Conservation (phyloP, 2,113 vertebrate genomes). For the Nycticorax nycticorax region DNA sequence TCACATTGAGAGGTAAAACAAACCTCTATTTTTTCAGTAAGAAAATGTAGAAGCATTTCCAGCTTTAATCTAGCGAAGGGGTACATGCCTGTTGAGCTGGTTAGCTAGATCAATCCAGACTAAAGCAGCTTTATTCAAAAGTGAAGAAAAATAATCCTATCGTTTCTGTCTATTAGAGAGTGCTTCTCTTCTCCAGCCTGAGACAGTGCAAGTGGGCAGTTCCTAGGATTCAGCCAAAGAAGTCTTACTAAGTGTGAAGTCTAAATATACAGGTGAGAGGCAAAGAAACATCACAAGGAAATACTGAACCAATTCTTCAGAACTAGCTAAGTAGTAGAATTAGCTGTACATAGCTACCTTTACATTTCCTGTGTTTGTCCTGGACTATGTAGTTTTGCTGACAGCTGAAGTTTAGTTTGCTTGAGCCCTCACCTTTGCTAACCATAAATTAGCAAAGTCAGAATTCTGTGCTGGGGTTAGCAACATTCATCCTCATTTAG, state of each 20-base stretch:
- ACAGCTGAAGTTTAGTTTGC: background rate
- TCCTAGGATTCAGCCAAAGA: background rate
- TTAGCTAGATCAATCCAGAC: background rate
- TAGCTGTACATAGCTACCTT: background rate
- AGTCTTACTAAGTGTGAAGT: background rate
- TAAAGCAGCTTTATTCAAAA: background rate
- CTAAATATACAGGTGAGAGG: background rate
- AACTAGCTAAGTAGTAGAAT: background rate
- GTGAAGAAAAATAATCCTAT: background rate
- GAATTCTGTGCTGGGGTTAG: background rate
- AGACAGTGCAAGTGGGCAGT: background rate
- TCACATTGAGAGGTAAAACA: background rate
- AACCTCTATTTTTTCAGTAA: background rate
- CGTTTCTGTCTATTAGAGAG: background rate
- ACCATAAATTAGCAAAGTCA: background rate
- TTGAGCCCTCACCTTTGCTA: background rate
- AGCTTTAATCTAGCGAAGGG: background rate
- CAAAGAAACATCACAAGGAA: background rate
- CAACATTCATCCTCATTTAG: background rate
- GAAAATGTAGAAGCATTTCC: background rate
- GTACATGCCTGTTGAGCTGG: background rate
- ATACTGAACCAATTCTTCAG: background rate
- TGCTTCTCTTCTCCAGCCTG: background rate
- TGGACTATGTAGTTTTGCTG: background rate
- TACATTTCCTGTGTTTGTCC: background rate